These are phyloP conservation scores for Anarhynchus alexandrinus DNA, from an alignment of 2,113 vertebrate species.

Conservation along the genomic window DNA sequence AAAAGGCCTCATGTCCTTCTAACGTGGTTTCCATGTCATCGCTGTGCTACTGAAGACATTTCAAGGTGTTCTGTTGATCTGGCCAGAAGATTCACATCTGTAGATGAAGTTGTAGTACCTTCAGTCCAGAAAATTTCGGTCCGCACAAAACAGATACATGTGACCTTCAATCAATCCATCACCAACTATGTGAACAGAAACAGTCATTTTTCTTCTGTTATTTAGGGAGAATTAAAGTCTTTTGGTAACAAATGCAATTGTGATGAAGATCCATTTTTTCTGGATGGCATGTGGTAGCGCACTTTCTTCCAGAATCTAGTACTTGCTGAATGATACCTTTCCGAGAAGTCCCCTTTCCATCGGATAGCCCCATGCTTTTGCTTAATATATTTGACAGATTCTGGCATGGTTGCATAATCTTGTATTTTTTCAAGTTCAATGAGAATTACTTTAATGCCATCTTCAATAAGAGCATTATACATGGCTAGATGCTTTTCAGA, in stretches of 20 bases:
- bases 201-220: not conserved
- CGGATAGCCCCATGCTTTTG: conserved; percentile 81
- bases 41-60: not conserved
- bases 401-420: conserved; percentile 81
- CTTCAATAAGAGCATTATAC: conserved; percentile 81
- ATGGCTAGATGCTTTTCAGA: conserved; percentile 83
- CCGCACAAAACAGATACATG: not conserved
- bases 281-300: conserved; percentile 86
- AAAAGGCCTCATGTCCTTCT: not conserved
- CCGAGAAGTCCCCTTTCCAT: conserved; percentile 76
- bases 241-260: not conserved
- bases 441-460: conserved; percentile 84
- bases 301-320: conserved; percentile 90
- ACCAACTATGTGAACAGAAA: not conserved
- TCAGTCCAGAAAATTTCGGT: not conserved
- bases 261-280: not conserved
- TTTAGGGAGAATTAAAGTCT: not conserved
- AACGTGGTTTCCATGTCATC: not conserved
- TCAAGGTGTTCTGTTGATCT: not conserved
- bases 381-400: conserved; percentile 86
- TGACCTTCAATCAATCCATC: not conserved
- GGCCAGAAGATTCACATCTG: not conserved
- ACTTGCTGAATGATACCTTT: conserved; percentile 60
- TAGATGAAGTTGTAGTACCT: not conserved
- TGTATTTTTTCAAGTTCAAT: conserved; percentile 87